These are phyloP conservation scores for Diglossa brunneiventris DNA, from an alignment of 2,113 vertebrate species.

Conservation along the genomic window DNA sequence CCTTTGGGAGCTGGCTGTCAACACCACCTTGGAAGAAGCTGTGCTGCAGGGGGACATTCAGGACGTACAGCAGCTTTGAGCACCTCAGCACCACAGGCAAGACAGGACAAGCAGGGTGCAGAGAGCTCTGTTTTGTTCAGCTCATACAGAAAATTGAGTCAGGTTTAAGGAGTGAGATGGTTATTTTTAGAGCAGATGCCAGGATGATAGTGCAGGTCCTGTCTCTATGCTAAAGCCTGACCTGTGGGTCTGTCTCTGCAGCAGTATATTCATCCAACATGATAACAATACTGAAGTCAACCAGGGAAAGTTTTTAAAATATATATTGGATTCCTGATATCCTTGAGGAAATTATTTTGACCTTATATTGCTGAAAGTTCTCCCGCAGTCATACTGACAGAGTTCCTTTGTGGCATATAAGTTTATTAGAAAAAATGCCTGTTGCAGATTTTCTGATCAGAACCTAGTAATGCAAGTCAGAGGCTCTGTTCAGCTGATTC, in stretches of 20 bases:
- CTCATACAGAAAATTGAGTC: constrained; percentile 13
- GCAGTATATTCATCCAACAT: constrained; percentile 2
- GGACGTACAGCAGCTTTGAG: neutral
- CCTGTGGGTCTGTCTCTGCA: constrained; percentile 17
- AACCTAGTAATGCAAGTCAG: constrained; percentile 62
- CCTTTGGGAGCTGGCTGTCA: neutral
- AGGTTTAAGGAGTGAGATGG: neutral
- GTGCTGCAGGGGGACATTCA: neutral
- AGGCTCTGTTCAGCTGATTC: constrained; percentile 65
- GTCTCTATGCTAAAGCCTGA: neutral
- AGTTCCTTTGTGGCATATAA: constrained; percentile 52
- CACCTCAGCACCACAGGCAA: neutral
- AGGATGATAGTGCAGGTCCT: neutral
- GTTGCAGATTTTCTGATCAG: constrained; percentile 67
- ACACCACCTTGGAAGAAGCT: neutral
- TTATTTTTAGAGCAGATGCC: constrained; percentile 1
- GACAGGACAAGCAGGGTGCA: neutral
- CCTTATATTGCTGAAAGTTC: constrained; percentile 56
- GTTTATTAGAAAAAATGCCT: constrained; percentile 64
- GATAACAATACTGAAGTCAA: constrained; percentile 36
- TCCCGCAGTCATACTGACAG: constrained; percentile 42
- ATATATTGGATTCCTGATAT: constrained; percentile 46
- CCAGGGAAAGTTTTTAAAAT: constrained; percentile 22
- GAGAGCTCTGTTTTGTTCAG: neutral
- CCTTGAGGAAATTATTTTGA: constrained; percentile 69